Percentiles rank a stretch among this genome's conserved stretches.
phyloP scores from a whole-genome alignment of 2,113 vertebrate genomes.

The Myotis yumanensis region DNA sequence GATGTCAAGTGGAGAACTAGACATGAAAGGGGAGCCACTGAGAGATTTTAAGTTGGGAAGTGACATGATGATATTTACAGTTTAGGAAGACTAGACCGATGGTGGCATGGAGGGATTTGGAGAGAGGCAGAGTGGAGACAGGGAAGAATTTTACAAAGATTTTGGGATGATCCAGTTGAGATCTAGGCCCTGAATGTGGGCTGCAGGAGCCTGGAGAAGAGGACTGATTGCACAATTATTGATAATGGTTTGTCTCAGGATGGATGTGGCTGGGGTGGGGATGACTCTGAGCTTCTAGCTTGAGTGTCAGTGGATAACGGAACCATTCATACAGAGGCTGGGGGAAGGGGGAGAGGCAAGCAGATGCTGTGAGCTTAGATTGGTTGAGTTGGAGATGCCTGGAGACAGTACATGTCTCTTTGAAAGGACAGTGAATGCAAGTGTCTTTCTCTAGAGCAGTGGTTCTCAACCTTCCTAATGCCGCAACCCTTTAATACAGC shows the following conservation, averaged over 20 bases:
- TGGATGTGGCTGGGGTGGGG: background rate
- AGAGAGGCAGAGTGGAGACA: background rate
- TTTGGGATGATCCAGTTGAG: background rate
- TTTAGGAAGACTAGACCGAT: background rate
- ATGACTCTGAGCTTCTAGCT: background rate
- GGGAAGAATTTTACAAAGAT: background rate
- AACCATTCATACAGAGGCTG: background rate
- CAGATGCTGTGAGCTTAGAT: background rate
- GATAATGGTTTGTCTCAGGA: background rate
- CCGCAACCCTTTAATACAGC: no score
- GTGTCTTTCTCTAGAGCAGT: background rate
- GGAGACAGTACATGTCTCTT: background rate
- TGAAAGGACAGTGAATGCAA: background rate
- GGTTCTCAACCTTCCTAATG: no score
- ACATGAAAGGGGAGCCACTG: accelerated
- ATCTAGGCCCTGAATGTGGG: background rate
- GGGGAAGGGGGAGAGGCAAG: accelerated
- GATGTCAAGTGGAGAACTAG: background rate
- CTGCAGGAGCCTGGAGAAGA: background rate
- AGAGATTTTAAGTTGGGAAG: background rate
- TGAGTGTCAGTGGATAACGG: background rate
- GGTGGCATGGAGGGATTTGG: background rate
- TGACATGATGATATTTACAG: background rate
- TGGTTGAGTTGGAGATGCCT: background rate
- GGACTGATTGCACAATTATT: background rate